These are phyloP conservation scores for Atethmia centrago DNA, from an alignment of 2,888 invertebrate genomes.

Conservation along the genomic window DNA sequence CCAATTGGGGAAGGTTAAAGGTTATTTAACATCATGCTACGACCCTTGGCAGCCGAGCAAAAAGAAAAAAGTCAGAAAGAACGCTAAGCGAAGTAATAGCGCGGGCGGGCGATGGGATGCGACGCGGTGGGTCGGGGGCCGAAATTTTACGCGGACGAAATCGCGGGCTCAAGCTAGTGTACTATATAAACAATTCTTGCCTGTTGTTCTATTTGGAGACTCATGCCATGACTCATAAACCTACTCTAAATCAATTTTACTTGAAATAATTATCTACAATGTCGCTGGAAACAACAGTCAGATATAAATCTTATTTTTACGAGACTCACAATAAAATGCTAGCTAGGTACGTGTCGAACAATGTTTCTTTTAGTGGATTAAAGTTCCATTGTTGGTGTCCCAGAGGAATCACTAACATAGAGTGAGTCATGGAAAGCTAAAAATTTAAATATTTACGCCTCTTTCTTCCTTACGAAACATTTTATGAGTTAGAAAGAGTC, in stretches of 20 bases:
- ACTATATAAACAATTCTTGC: too few species aligned
- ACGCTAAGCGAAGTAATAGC: too few species aligned
- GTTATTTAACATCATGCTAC: too few species aligned
- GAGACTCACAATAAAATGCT: constrained; percentile 28
- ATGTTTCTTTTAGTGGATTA: constrained; percentile 38
- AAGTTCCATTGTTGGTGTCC: constrained; percentile 20
- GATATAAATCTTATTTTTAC: constrained; percentile 49
- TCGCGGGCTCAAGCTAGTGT: too few species aligned
- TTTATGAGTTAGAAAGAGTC: not conserved
- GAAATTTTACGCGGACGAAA: too few species aligned
- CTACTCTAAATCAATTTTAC: constrained; percentile 24
- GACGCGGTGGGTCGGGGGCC: too few species aligned
- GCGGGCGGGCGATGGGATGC: too few species aligned
- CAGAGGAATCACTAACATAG: constrained; percentile 3
- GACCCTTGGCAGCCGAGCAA: too few species aligned
- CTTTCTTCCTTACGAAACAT: not conserved
- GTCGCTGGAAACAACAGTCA: constrained; percentile 11
- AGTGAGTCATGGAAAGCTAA: not conserved
- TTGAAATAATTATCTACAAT: constrained; percentile 3
- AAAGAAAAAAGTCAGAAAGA: too few species aligned
- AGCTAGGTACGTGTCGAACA: not conserved
- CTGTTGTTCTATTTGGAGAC: not conserved
- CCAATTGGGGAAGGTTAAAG: too few species aligned
- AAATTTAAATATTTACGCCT: not conserved
- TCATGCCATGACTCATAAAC: constrained; percentile 3